These are phyloP conservation scores for honey bee (Apis mellifera) DNA, from an alignment of 1,140 invertebrate species.

Conservation along the genomic window Amel_HAv3.1 CM009942.2:5687501-5688000, in stretches of 20 bases:
- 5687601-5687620: too few relatives aligned
- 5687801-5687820: constrained; percentile 53
- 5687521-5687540: constrained; percentile 5
- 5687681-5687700: not conserved
- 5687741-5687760: constrained; percentile 32
- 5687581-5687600: too few relatives aligned
- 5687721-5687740: constrained; percentile 41
- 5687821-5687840: constrained; percentile 61
- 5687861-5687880: constrained; percentile 59
- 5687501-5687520: not conserved
- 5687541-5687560: not conserved
- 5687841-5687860: constrained; percentile 56
- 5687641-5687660: too few relatives aligned
- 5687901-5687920: constrained; percentile 19
- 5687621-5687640: too few relatives aligned
- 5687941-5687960: constrained; percentile 50
- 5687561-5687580: too few relatives aligned
- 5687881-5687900: constrained; percentile 55
- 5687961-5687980: constrained; percentile 2
- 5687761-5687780: constrained; percentile 29
- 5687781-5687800: constrained; percentile 57
- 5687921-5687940: constrained; percentile 52
- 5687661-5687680: not conserved
- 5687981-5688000: not conserved
- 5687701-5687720: not conserved